Conservation (phyloP, 2,797 vertebrate genomes). For the Netta rufina region DNA sequence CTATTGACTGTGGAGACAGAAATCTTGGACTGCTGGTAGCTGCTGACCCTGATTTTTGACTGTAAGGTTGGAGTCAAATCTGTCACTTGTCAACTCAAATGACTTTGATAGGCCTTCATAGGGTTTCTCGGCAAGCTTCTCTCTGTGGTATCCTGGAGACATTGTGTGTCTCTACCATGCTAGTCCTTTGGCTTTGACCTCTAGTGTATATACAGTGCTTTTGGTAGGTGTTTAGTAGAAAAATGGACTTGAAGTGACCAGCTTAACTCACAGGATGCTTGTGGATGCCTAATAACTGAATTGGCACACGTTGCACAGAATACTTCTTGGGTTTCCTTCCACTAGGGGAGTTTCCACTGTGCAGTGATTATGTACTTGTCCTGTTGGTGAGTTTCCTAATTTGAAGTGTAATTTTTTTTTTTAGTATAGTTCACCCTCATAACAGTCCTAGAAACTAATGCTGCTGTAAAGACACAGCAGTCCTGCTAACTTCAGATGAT, state of each 20-base stretch:
- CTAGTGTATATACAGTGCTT: neutral
- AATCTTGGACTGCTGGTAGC: neutral
- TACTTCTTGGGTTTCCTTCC: neutral
- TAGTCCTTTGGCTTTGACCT: neutral
- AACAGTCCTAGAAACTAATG: neutral
- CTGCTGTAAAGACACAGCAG: neutral
- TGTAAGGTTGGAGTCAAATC: neutral
- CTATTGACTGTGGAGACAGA: neutral
- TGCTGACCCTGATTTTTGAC: neutral
- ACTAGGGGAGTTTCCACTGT: neutral
- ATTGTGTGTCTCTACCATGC: neutral
- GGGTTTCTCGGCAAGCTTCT: neutral
- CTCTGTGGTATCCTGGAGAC: neutral
- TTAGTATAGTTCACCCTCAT: neutral
- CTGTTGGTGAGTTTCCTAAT: neutral
- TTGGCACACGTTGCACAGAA: neutral
- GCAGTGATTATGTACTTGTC: neutral
- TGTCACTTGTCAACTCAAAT: neutral
- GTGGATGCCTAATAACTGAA: neutral
- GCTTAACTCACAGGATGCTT: neutral
- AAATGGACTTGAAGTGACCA: neutral
- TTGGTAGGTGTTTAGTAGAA: neutral
- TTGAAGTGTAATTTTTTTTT: neutral
- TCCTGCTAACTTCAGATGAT: neutral
- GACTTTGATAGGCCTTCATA: neutral